Base-by-base conservation (phyloP, 2,113 vertebrate species). In the Corythoichthys intestinalis region DNA sequence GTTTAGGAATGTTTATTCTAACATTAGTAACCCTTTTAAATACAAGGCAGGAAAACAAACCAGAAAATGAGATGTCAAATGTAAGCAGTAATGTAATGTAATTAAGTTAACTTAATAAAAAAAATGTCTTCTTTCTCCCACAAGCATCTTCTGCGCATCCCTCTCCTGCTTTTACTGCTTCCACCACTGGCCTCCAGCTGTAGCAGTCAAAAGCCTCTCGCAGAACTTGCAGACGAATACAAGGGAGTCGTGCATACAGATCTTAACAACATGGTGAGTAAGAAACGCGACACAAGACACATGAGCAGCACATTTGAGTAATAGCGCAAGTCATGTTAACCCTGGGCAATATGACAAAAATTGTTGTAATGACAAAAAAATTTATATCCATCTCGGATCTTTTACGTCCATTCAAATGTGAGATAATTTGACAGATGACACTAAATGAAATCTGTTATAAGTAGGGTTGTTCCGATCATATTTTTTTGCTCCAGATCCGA, bases 71-170 rank as follows among this genome's bases (percentile, higher is more conserved):
- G 20, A 53, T 50, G 13, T 14, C 14, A 15, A 12, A 12, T 28
- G 20, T 28, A 28, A 28, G 20, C 20, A 28, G 46, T 7, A 47
- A 47, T 10, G 11, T 7, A 10, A 28, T 34, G 8, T 28, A 34
- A n/a, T 12, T 4, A 1, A 12, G 1, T 13, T 35, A 11, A 4
- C 8, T 63, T 28, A 15, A 11, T 41, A 10, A 38, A 39, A 17
- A n/a, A 39, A n/a, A n/a, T 20, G 6, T 72, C 48, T 49, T 53
- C 4, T 65, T 60, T 67, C 52, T 58, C 58, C 59, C 54, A 20
- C 46, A 13, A 92, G 91, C 81, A 84, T 92, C 84, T 90, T 90
- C 86, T 91, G 48, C 82, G 87, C 76, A 81, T 80, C 65, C 84
- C 79, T 87, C 72, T 89, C 73, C 78, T 90, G 80, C 78, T 67